Evolutionary conservation across 2,888 invertebrate species (phyloP).

Genomic region (Lasioglossum morio): DNA sequence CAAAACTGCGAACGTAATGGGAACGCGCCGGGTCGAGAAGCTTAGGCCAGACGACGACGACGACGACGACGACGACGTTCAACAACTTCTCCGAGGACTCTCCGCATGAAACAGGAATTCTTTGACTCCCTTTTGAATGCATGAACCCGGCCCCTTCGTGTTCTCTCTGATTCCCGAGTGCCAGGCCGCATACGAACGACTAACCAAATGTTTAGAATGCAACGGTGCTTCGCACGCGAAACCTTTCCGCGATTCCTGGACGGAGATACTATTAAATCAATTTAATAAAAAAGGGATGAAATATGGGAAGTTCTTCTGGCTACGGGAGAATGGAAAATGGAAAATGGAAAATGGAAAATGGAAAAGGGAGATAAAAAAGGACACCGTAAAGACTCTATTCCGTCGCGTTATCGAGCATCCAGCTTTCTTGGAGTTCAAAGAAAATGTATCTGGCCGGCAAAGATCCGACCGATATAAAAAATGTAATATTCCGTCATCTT

Average conservation of each 20-base stretch:
- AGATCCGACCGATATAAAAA: slow-evolving; percentile 4
- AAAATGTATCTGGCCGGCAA: background rate
- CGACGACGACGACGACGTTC: background rate
- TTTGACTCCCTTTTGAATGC: slow-evolving; percentile 15
- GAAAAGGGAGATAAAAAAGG: background rate
- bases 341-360: background rate
- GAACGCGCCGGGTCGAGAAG: slow-evolving; percentile 9
- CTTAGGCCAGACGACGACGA: slow-evolving; percentile 2
- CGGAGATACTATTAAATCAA: background rate
- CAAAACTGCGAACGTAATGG: slow-evolving; percentile 23
- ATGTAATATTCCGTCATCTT: slow-evolving; percentile 18
- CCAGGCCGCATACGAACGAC: background rate
- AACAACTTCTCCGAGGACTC: background rate
- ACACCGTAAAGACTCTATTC: background rate
- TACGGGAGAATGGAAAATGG: background rate
- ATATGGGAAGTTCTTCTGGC: background rate
- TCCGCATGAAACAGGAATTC: background rate
- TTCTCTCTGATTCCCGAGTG: background rate
- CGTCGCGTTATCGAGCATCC: background rate
- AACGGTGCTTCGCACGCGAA: background rate
- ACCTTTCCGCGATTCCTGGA: background rate
- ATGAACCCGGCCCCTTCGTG: background rate
- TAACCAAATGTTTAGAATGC: background rate
- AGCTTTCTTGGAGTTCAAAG: background rate
- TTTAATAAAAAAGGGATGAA: background rate